These are phyloP conservation scores for Myzus persicae DNA, from an alignment of 1,140 invertebrate species.

Conservation along the genomic window DNA sequence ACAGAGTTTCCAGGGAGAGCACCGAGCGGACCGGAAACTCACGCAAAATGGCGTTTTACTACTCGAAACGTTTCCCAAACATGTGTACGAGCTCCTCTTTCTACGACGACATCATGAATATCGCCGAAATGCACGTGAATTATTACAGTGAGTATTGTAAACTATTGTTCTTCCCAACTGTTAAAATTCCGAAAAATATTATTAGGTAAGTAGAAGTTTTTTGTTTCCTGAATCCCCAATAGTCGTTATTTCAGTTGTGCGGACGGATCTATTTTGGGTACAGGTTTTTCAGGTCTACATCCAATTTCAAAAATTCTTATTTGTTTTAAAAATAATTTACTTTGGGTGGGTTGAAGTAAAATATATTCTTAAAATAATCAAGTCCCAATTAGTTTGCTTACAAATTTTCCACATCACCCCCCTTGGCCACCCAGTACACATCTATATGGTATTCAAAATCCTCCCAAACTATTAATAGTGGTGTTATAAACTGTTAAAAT, in stretches of 20 bases:
- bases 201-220: neutral
- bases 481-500: no score
- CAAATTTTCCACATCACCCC: no score
- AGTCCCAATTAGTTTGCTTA: no score
- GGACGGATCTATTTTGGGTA: neutral
- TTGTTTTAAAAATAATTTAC: no score
- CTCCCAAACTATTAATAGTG: no score
- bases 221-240: neutral
- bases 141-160: slow-evolving; percentile 38
- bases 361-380: no score
- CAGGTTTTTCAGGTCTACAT: no score
- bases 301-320: no score
- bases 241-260: neutral
- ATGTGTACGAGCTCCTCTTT: slow-evolving; percentile 26
- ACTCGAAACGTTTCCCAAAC: slow-evolving; percentile 39
- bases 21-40: neutral
- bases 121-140: neutral
- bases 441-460: no score
- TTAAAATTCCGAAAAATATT: neutral
- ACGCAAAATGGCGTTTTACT: neutral
- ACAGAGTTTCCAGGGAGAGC: neutral
- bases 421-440: no score
- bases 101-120: slow-evolving; percentile 18
- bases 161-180: neutral
- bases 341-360: no score